Conservation (phyloP, 2,888 invertebrate species). For the Drosophila percnosoma region DNA sequence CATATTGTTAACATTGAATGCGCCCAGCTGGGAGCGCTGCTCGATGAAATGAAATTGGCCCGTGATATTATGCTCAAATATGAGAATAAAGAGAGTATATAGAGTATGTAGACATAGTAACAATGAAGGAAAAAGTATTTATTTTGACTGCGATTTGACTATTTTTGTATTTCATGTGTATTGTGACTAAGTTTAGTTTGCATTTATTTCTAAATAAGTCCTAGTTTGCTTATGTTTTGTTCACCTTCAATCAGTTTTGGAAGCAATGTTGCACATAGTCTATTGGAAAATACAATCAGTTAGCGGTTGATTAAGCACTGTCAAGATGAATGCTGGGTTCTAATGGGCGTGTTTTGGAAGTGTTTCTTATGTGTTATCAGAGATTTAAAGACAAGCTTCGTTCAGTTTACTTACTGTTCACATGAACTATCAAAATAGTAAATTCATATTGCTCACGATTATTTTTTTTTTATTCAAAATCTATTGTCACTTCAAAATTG, state of each 20-base stretch:
- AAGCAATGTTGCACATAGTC: too few relatives aligned
- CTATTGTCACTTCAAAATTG: background rate
- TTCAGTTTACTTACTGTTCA: background rate
- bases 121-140: background rate
- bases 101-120: background rate
- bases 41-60: slow-evolving; percentile 83
- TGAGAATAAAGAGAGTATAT: slow-evolving; percentile 62
- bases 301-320: background rate
- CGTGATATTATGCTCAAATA: slow-evolving; percentile 81
- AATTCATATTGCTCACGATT: background rate
- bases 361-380: background rate
- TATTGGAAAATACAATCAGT: background rate
- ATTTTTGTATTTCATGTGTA: background rate
- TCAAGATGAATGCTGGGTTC: accelerated
- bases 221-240: background rate
- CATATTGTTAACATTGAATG: slow-evolving; percentile 83
- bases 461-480: background rate
- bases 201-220: background rate
- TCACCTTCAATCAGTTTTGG: background rate
- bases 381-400: background rate
- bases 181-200: background rate
- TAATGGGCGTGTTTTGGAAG: background rate
- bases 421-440: background rate
- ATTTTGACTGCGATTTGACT: background rate
- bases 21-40: slow-evolving; percentile 78